These are phyloP conservation scores for Sinohyriopsis cumingii DNA, from an alignment of 2,888 invertebrate species.

Conservation along the genomic window DNA sequence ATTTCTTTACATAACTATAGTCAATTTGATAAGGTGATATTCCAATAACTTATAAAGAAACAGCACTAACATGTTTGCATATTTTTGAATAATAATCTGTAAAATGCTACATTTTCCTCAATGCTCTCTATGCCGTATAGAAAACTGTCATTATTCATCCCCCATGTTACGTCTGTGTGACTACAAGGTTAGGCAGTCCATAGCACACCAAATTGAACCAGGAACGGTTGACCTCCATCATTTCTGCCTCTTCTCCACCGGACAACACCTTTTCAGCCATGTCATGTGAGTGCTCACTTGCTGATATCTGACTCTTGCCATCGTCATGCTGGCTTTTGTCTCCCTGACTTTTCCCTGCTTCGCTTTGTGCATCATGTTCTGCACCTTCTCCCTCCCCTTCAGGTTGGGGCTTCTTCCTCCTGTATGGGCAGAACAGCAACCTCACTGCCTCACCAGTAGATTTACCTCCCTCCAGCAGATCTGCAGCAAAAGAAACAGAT, in stretches of 20 bases:
- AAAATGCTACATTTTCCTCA: too few species aligned
- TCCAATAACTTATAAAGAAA: too few species aligned
- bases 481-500: conserved; percentile 39
- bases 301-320: conserved; percentile 22
- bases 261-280: conserved; percentile 30
- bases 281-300: conserved; percentile 19
- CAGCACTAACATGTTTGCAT: too few species aligned
- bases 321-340: conserved; percentile 28
- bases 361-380: conserved; percentile 32
- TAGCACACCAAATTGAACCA: conserved; percentile 70
- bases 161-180: conserved; percentile 52
- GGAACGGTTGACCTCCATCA: conserved; percentile 41
- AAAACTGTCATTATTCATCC: background rate
- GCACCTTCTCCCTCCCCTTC: conserved; percentile 36
- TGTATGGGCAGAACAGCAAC: conserved; percentile 54
- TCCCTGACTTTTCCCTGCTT: conserved; percentile 35
- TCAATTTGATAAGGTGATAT: too few species aligned
- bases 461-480: conserved; percentile 64
- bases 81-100: too few species aligned
- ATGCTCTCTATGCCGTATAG: too few species aligned
- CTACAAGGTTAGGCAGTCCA: conserved; percentile 69
- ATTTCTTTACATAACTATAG: too few species aligned
- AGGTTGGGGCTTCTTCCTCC: conserved; percentile 40
- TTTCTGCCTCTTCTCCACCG: conserved; percentile 28
- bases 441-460: conserved; percentile 63